These are phyloP conservation scores for Clunio marinus DNA, from an alignment of 2,888 invertebrate species.

Conservation along the genomic window DNA sequence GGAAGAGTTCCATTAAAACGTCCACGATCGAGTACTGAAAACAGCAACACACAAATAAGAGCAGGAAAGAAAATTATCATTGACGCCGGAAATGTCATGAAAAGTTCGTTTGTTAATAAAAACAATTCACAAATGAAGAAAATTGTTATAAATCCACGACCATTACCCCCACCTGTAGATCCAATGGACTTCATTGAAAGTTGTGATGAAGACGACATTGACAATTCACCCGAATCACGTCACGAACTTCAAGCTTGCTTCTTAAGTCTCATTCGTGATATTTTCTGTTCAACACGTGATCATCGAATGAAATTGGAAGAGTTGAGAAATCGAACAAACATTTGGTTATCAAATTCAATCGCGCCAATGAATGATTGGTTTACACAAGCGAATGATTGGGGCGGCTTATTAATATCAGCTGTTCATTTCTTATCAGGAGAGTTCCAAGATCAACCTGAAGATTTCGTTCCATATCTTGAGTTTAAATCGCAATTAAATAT, in stretches of 20 bases:
- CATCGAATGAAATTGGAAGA: slow-evolving; percentile 75
- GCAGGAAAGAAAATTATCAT: slow-evolving; percentile 22
- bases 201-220: slow-evolving; percentile 46
- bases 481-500: slow-evolving; percentile 67
- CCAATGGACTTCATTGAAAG: slow-evolving; percentile 38
- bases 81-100: slow-evolving; percentile 3
- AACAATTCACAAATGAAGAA: slow-evolving; percentile 42
- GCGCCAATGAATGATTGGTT: slow-evolving; percentile 81
- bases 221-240: slow-evolving; percentile 56
- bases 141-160: slow-evolving; percentile 43
- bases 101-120: neutral
- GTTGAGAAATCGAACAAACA: slow-evolving; percentile 66
- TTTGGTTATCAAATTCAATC: slow-evolving; percentile 75
- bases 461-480: slow-evolving; percentile 85
- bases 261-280: slow-evolving; percentile 80
- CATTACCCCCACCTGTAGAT: slow-evolving; percentile 21
- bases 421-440: slow-evolving; percentile 81
- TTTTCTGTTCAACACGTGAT: slow-evolving; percentile 80
- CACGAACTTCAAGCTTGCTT: slow-evolving; percentile 82
- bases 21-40: slow-evolving; percentile 1
- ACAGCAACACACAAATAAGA: neutral
- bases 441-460: slow-evolving; percentile 72
- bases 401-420: slow-evolving; percentile 68
- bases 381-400: slow-evolving; percentile 66
- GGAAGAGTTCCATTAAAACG: neutral